A percentile compares a stretch with the other conserved stretches of the same genome.
Conservation (phyloP, 2,113 vertebrate species). For the Python bivittatus region DNA sequence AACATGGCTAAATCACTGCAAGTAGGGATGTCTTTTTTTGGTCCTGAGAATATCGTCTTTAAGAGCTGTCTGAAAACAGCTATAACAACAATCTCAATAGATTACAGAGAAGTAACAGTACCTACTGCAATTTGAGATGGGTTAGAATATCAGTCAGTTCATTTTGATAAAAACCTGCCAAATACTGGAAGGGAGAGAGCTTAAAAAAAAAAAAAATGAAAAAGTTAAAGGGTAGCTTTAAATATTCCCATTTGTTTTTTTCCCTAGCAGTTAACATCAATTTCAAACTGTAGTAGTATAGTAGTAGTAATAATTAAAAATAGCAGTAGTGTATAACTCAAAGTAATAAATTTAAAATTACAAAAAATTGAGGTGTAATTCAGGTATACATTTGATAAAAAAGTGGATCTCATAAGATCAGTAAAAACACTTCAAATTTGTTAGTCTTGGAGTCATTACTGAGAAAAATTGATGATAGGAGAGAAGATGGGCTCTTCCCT, state of each 20-base stretch:
- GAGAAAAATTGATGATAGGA: neutral
- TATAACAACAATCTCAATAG: neutral
- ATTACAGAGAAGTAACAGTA: neutral
- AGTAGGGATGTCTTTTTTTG: no score
- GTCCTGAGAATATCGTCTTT: no score
- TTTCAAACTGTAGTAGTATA: neutral
- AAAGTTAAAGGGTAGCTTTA: neutral
- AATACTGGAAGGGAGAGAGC: neutral
- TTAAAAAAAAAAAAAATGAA: neutral
- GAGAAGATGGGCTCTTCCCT: neutral
- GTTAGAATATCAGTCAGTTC: neutral
- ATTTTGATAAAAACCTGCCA: neutral
- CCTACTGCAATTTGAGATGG: neutral
- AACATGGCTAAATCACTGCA: no score
- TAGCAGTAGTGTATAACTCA: neutral
- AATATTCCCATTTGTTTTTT: neutral
- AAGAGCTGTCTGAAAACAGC: no score
- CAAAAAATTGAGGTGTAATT: neutral
- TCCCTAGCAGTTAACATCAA: no score
- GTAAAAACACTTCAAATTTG: neutral
- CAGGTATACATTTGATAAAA: neutral
- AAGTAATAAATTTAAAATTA: neutral
- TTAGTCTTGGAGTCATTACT: neutral
- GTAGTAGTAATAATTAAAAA: neutral
- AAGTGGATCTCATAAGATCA: neutral